Percentiles rank a stretch among this genome's conserved stretches.
Conservation (phyloP, 2,888 invertebrate species). For the Ceraclea dissimilis region DNA sequence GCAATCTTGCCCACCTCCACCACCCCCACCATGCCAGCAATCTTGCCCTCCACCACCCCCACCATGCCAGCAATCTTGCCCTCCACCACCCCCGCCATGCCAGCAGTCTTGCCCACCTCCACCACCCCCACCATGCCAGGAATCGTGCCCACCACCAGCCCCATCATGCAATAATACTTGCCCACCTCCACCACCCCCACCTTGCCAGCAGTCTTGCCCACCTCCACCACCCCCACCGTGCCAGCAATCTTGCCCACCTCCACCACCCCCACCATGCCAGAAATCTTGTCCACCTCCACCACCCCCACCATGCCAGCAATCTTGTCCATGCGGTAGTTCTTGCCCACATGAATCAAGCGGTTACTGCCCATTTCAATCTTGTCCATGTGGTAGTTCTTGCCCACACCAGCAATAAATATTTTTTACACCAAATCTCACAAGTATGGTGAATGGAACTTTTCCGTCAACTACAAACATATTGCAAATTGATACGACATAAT, state of each 20-base stretch:
- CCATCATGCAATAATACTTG: background rate
- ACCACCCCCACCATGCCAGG: background rate
- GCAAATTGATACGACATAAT: too few species aligned
- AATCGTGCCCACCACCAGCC: background rate
- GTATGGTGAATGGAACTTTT: too few species aligned
- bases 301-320: background rate
- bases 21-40: background rate
- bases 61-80: background rate
- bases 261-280: background rate
- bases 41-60: background rate
- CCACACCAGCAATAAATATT: background rate
- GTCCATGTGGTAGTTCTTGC: background rate
- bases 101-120: background rate
- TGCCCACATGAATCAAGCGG: background rate
- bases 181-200: conserved; percentile 1
- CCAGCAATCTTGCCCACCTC: background rate
- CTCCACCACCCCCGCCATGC: too few species aligned
- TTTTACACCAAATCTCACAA: too few species aligned
- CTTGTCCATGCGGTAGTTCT: background rate
- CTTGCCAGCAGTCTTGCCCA: background rate
- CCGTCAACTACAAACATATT: too few species aligned
- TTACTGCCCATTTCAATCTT: background rate
- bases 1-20: too few species aligned
- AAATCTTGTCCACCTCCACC: background rate
- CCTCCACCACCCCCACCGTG: background rate